A percentile compares a stretch with the other conserved stretches of the same genome.
These are phyloP conservation scores for Polylopha cassiicola DNA, from an alignment of 2,888 invertebrate genomes.

Conservation along the genomic window DNA sequence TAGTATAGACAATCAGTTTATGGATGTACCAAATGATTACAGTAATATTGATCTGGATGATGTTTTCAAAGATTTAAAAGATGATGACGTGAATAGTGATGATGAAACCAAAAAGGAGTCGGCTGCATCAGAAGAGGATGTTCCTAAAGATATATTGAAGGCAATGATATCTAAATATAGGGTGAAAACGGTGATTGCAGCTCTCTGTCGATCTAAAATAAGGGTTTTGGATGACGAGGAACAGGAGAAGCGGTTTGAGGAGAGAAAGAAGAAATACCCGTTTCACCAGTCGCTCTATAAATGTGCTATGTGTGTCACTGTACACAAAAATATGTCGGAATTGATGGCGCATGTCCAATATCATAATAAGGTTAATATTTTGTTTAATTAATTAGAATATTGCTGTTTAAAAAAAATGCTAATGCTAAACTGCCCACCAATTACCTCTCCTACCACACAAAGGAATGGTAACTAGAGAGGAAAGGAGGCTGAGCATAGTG, in stretches of 20 bases:
- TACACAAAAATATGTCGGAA: not conserved
- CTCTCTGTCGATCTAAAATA: conserved; percentile 14
- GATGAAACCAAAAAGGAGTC: not conserved
- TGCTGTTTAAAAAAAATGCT: no score
- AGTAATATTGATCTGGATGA: conserved; percentile 23
- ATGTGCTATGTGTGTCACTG: conserved; percentile 10
- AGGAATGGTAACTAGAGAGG: no score
- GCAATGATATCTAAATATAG: not conserved
- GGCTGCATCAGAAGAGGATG: not conserved
- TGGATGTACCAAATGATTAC: conserved; percentile 8
- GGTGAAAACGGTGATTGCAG: not conserved
- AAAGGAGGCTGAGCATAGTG: no score
- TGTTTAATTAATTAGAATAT: no score
- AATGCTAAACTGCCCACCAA: no score
- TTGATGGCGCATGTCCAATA: conserved; percentile 4
- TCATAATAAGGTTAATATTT: conserved; percentile 12
- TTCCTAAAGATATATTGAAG: not conserved
- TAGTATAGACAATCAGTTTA: no score
- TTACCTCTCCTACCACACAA: no score
- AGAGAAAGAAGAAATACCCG: not conserved
- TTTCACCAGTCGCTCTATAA: conserved; percentile 2
- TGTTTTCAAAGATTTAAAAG: conserved; percentile 23
- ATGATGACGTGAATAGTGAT: not conserved
- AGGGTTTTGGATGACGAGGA: conserved; percentile 7
- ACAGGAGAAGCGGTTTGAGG: conserved; percentile 7